These are phyloP conservation scores for Tetrao urogallus DNA, from an alignment of 2,113 vertebrate species.

Conservation along the genomic window DNA sequence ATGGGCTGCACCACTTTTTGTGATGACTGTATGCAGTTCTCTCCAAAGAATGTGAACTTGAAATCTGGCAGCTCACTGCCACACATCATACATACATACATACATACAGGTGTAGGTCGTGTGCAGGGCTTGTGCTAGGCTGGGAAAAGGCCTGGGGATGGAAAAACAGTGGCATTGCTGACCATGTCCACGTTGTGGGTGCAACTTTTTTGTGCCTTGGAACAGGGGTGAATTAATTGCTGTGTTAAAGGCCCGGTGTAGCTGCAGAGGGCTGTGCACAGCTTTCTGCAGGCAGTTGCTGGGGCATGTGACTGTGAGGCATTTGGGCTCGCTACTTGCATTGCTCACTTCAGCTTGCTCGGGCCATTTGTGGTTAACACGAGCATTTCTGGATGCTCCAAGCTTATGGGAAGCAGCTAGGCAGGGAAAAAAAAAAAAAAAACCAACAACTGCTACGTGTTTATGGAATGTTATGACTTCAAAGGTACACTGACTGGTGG, in stretches of 20 bases:
- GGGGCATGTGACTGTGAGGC: not conserved
- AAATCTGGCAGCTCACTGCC: not conserved
- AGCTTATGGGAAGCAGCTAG: not conserved
- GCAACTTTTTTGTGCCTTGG: not conserved
- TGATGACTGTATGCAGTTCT: not conserved
- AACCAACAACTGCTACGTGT: not conserved
- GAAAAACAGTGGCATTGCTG: not conserved
- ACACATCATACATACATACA: not conserved
- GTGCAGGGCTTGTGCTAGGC: not conserved
- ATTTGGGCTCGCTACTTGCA: not conserved
- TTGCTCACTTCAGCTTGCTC: not conserved
- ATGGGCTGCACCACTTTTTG: not conserved
- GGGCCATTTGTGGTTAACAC: not conserved
- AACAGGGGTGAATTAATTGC: not conserved
- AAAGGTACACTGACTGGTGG: not conserved
- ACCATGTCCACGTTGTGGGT: not conserved
- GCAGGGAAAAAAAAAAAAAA: not conserved
- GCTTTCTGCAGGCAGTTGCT: not conserved
- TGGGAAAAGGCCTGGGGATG: not conserved
- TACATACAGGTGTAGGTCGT: too few species aligned
- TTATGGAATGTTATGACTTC: not conserved
- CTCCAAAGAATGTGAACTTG: not conserved
- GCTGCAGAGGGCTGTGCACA: not conserved
- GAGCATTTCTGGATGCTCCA: not conserved
- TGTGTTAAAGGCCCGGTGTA: not conserved